phyloP scores from a whole-genome alignment of 2,888 invertebrate species.

The Eristalinus aeneus region DNA sequence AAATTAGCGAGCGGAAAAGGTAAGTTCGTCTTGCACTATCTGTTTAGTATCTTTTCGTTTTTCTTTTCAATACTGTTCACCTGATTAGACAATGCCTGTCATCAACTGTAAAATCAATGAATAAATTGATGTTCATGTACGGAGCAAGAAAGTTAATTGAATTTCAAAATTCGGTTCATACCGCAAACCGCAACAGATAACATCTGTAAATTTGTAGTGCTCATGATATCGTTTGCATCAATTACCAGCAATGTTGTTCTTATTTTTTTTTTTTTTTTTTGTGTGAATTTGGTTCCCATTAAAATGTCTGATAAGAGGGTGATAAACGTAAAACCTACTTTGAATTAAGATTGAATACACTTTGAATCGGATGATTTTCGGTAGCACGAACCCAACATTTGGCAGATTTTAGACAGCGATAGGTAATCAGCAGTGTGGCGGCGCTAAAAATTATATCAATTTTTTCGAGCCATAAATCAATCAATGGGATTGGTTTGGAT shows the following conservation, averaged over 20 bases:
- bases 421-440: not conserved
- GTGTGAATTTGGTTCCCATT: slow-evolving; percentile 1
- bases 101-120: slow-evolving; percentile 1
- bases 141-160: slow-evolving; percentile 21
- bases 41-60: not conserved
- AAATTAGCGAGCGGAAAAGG: not conserved
- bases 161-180: slow-evolving; percentile 29
- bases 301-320: not conserved
- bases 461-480: slow-evolving; percentile 6
- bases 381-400: not conserved
- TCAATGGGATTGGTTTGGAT: not conserved
- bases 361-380: slow-evolving; percentile 7
- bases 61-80: not conserved
- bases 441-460: slow-evolving; percentile 8
- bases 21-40: not conserved
- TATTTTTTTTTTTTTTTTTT: not conserved
- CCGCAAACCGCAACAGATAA: slow-evolving; percentile 7
- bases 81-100: slow-evolving; percentile 4
- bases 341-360: not conserved
- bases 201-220: not conserved
- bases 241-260: not conserved
- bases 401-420: slow-evolving; percentile 3
- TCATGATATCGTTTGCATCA: slow-evolving; percentile 27
- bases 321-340: slow-evolving; percentile 6
- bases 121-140: slow-evolving; percentile 24